Conservation (phyloP, 2,113 vertebrate species). For the Plestiodon gilberti region DNA sequence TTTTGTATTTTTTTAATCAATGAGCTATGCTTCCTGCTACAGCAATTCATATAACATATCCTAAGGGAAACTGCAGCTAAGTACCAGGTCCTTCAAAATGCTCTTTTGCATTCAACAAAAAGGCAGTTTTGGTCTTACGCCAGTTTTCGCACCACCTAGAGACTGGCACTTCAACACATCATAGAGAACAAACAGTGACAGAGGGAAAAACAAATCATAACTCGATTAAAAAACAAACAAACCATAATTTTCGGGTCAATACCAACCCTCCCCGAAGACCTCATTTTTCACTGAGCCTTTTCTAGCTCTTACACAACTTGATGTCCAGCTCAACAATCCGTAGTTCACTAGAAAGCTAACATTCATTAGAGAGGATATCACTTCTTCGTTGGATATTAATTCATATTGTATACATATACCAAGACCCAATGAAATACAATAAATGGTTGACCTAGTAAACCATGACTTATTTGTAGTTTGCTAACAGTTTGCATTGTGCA, state of each 20-base stretch:
- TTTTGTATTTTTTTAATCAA: background rate
- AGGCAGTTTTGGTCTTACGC: background rate
- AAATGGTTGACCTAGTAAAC: background rate
- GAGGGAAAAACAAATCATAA: background rate
- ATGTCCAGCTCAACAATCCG: background rate
- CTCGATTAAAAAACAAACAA: background rate
- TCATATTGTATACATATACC: background rate
- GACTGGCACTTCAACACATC: background rate
- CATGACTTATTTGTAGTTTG: background rate
- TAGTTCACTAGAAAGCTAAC: background rate
- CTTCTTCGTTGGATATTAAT: no score
- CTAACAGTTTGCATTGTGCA: background rate
- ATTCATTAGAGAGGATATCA: background rate
- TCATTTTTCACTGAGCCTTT: background rate
- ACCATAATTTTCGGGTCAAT: background rate
- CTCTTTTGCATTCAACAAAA: constrained; percentile 34
- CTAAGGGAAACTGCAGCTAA: background rate
- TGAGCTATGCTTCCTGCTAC: background rate
- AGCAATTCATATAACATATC: background rate
- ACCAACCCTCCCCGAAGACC: background rate
- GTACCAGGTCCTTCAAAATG: constrained; percentile 31
- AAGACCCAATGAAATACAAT: background rate
- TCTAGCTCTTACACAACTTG: background rate
- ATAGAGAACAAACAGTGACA: background rate
- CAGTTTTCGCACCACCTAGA: background rate